phyloP scores from a whole-genome alignment of 1,140 invertebrate species.

The Pentalonia nigronervosa region DNA sequence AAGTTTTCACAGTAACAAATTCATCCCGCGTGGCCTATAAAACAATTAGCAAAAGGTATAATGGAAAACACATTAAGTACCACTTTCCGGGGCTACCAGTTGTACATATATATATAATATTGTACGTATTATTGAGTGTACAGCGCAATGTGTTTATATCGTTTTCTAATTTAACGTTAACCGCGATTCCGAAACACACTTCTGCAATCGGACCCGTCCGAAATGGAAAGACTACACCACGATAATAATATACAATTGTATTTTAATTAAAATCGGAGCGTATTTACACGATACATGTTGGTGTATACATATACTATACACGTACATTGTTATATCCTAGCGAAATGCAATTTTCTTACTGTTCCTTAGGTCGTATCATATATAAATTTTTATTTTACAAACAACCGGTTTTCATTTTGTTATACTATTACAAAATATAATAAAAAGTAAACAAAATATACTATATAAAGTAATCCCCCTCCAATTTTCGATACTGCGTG shows the following conservation, averaged over 20 bases:
- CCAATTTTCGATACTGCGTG: conserved; percentile 26
- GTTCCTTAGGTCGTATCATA: not conserved
- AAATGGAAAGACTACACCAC: not conserved
- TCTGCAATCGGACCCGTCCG: not conserved
- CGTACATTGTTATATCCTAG: not conserved
- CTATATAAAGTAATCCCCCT: not conserved
- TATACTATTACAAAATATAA: conserved; percentile 12
- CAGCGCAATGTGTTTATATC: not conserved
- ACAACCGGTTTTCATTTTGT: not conserved
- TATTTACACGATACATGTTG: not conserved
- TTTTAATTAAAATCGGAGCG: conserved; percentile 9
- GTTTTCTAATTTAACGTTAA: conserved; percentile 10
- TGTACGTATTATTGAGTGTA: not conserved
- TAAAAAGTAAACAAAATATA: no score
- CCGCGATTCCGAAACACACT: not conserved
- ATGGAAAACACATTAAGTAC: conserved; percentile 30
- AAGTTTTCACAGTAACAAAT: conserved; percentile 29
- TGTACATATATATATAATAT: not conserved
- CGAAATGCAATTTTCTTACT: not conserved
- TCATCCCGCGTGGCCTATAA: conserved; percentile 39
- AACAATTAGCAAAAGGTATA: conserved; percentile 38
- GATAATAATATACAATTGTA: not conserved
- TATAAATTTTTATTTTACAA: not conserved
- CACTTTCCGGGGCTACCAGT: not conserved
- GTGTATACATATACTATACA: not conserved